These are phyloP conservation scores for Anser brachyrhynchus DNA, from an alignment of 2,113 vertebrate species.

Conservation along the genomic window DNA sequence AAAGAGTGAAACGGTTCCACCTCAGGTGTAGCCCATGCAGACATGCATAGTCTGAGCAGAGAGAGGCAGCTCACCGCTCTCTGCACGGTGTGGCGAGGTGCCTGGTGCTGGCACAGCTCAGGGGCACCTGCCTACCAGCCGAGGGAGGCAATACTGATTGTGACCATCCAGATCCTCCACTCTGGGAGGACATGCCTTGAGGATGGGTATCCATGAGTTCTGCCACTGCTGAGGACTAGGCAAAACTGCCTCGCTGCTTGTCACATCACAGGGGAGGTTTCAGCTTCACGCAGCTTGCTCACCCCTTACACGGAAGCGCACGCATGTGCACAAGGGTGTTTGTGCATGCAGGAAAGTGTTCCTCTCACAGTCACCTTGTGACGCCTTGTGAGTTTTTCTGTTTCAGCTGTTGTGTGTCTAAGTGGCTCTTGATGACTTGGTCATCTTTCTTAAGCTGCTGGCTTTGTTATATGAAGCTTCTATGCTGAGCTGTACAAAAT, in stretches of 20 bases:
- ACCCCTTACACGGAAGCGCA: not conserved
- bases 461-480: not conserved
- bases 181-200: not conserved
- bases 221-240: not conserved
- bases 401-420: not conserved
- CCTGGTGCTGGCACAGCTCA: not conserved
- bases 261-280: not conserved
- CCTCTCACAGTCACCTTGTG: not conserved
- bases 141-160: not conserved
- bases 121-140: not conserved
- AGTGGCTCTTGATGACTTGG: not conserved
- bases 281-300: not conserved
- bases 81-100: fast-evolving
- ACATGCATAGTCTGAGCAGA: not conserved
- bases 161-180: not conserved
- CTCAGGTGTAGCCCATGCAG: not conserved
- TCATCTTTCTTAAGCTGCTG: not conserved
- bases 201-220: not conserved
- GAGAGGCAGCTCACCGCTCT: not conserved
- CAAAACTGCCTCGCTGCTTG: not conserved
- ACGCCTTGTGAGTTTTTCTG: not conserved
- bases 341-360: not conserved
- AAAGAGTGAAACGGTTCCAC: not conserved
- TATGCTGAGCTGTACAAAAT: slow-evolving; percentile 16
- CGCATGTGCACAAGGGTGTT: fast-evolving